A percentile compares a stretch with the other conserved stretches of the same genome.
Evolutionary conservation across 2,113 vertebrate species (phyloP).

Genomic region (Fulmarus glacialis): DNA sequence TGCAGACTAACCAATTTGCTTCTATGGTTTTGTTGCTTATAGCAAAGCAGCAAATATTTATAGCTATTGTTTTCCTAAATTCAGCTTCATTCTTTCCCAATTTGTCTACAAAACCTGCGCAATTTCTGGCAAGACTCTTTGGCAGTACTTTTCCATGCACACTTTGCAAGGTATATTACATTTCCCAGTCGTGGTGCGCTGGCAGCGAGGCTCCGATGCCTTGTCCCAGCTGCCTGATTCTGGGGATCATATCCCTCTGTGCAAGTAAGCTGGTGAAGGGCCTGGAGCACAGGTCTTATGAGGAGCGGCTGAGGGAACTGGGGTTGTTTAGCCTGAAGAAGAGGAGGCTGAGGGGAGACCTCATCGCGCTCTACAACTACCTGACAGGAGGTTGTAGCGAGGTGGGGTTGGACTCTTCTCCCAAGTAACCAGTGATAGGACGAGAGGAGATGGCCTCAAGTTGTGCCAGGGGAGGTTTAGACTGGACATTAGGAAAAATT

Average conservation of each 20-base stretch:
- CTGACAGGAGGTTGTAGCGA: not conserved
- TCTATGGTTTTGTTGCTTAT: not conserved
- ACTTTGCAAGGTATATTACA: not conserved
- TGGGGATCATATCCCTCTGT: not conserved
- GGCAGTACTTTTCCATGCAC: not conserved
- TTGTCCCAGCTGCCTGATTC: not conserved
- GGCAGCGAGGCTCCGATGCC: not conserved
- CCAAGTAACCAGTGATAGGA: rapidly evolving
- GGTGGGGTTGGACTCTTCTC: not conserved
- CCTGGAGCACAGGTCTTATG: not conserved
- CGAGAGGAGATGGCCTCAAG: not conserved
- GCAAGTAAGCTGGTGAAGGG: not conserved
- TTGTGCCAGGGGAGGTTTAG: not conserved
- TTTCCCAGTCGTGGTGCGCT: not conserved
- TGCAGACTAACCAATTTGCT: not conserved
- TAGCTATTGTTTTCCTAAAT: not conserved
- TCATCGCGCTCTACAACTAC: not conserved
- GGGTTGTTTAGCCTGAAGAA: not conserved
- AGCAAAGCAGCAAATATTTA: not conserved
- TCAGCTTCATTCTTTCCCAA: not conserved
- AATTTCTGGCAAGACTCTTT: not conserved
- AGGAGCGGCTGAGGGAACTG: not conserved
- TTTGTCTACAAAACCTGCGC: not conserved
- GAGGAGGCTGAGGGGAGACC: not conserved
- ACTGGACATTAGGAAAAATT: not conserved